These are phyloP conservation scores for Eupithecia exiguata DNA, from an alignment of 2,888 invertebrate species.

Conservation along the genomic window DNA sequence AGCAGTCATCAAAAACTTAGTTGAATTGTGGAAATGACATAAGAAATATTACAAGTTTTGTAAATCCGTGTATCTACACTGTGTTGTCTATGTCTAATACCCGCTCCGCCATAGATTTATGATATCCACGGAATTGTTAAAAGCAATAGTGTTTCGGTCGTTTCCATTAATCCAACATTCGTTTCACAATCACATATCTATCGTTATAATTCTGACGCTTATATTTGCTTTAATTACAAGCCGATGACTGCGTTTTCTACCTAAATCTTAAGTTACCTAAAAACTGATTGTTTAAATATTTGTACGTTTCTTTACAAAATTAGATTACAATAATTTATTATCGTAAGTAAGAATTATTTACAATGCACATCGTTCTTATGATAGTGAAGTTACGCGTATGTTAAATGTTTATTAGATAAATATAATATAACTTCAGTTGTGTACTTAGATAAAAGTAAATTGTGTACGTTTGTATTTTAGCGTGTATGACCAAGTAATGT, in stretches of 20 bases:
- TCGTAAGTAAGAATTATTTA: slow-evolving; percentile 56
- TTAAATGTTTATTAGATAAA: slow-evolving; percentile 60
- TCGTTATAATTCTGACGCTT: slow-evolving; percentile 36
- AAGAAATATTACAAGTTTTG: not conserved
- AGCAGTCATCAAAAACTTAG: not conserved
- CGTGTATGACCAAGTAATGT: slow-evolving; percentile 68
- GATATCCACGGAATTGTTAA: not conserved
- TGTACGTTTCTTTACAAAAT: slow-evolving; percentile 45
- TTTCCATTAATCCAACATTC: slow-evolving; percentile 15
- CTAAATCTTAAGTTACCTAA: slow-evolving; percentile 45
- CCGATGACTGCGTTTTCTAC: slow-evolving; percentile 61
- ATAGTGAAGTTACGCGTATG: slow-evolving; percentile 37
- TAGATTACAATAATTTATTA: slow-evolving; percentile 43
- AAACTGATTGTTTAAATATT: slow-evolving; percentile 47
- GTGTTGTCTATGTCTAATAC: not conserved
- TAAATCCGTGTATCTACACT: not conserved
- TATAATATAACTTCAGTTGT: slow-evolving; percentile 54
- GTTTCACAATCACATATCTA: slow-evolving; percentile 40
- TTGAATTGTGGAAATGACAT: slow-evolving; percentile 9
- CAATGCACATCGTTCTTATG: slow-evolving; percentile 61
- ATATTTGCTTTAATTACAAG: slow-evolving; percentile 53
- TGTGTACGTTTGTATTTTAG: slow-evolving; percentile 70
- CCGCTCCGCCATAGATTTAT: not conserved
- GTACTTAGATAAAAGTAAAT: too few species aligned
- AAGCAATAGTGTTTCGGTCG: slow-evolving; percentile 14